Percentiles rank a stretch among this genome's conserved stretches.
Evolutionary conservation across 2,888 invertebrate genomes (phyloP).

Genomic region (Leptinotarsa peninsularis): DNA sequence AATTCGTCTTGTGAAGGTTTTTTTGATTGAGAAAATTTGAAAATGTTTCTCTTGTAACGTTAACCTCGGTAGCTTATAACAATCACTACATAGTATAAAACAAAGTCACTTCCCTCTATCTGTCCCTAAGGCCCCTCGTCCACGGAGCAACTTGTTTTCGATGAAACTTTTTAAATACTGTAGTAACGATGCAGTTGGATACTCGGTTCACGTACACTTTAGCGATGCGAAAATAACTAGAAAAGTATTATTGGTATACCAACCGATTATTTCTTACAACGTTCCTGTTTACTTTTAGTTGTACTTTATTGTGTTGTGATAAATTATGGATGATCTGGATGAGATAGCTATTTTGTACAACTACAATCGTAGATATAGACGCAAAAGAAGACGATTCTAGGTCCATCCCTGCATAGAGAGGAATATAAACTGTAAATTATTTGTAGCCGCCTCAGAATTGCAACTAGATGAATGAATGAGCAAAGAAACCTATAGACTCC

Average conservation of each 20-base stretch:
- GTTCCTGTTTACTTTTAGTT: not conserved
- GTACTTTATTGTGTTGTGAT: slow-evolving; percentile 13
- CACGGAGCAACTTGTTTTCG: slow-evolving; percentile 8
- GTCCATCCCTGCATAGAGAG: slow-evolving; percentile 25
- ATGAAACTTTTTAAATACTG: slow-evolving; percentile 6
- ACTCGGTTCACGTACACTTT: slow-evolving; percentile 15
- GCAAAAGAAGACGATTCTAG: slow-evolving; percentile 12
- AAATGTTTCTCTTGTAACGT: no score
- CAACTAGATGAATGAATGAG: slow-evolving; percentile 23
- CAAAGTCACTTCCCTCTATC: no score
- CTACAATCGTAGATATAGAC: slow-evolving; percentile 9
- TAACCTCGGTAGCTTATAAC: no score
- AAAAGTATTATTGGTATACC: not conserved
- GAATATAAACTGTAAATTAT: slow-evolving; percentile 30
- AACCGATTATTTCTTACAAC: slow-evolving; percentile 14
- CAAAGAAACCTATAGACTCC: slow-evolving; percentile 29
- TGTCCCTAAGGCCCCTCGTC: no score
- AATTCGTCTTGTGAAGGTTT: no score
- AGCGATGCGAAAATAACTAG: slow-evolving; percentile 18
- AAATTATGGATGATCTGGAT: slow-evolving; percentile 16
- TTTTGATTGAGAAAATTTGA: no score
- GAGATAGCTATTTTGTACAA: slow-evolving; percentile 16
- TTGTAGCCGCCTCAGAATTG: slow-evolving; percentile 29
- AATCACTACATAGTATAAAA: no score
- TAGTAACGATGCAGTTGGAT: slow-evolving; percentile 18